phyloP scores from a whole-genome alignment of 2,113 vertebrate species.

The Hyperopisus bebe region DNA sequence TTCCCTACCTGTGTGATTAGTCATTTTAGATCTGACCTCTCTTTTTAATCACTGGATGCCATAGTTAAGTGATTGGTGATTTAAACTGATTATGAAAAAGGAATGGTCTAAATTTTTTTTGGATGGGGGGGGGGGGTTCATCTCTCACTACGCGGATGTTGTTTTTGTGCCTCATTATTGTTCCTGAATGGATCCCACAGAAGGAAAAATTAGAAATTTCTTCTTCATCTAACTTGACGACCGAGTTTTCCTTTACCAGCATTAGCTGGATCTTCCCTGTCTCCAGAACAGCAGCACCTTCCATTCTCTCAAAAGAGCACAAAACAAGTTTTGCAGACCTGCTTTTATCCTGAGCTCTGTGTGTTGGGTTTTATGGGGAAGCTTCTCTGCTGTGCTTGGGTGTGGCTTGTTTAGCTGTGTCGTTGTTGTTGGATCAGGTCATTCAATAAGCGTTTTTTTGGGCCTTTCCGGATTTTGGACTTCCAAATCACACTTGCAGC shows the following conservation, averaged over 20 bases:
- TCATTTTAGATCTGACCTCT: not conserved
- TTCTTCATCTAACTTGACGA: not conserved
- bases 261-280: slow-evolving; percentile 23
- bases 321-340: not conserved
- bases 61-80: not conserved
- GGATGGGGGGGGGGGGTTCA: not conserved
- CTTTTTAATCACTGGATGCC: not conserved
- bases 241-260: not conserved
- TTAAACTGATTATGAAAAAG: not conserved
- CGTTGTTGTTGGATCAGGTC: not conserved
- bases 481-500: not conserved
- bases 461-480: not conserved
- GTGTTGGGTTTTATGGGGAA: not conserved
- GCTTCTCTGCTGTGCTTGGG: not conserved
- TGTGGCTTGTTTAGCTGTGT: not conserved
- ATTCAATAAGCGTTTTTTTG: not conserved
- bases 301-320: not conserved
- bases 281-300: slow-evolving; percentile 28
- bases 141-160: not conserved
- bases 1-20: not conserved
- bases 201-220: not conserved
- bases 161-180: not conserved
- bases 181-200: not conserved
- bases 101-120: not conserved
- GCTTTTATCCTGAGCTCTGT: not conserved